Conservation (phyloP, 2,797 vertebrate species). For the Hemibagrus guttatus region DNA sequence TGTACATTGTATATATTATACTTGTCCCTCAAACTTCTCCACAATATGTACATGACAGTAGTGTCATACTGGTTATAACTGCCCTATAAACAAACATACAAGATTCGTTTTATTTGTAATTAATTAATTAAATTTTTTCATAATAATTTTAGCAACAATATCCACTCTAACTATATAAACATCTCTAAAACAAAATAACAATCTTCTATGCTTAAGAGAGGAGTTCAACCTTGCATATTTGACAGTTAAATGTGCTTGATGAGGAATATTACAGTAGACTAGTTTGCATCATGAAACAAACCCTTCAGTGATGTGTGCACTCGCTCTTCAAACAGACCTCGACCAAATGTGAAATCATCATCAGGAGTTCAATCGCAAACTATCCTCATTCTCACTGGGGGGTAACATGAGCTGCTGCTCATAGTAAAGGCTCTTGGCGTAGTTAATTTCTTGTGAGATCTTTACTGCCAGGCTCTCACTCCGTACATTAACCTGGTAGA, state of each 20-base stretch:
- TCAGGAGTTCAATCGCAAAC: slow-evolving; percentile 86
- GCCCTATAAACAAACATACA: slow-evolving; percentile 67
- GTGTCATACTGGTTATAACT: slow-evolving; percentile 57
- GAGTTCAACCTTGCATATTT: slow-evolving; percentile 61
- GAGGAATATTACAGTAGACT: slow-evolving; percentile 43
- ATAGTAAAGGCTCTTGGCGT: slow-evolving; percentile 98
- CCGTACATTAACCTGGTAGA: slow-evolving; percentile 89
- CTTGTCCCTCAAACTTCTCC: slow-evolving; percentile 48
- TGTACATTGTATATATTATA: slow-evolving; percentile 65
- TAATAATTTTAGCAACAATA: slow-evolving; percentile 45
- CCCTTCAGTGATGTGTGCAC: slow-evolving; percentile 27
- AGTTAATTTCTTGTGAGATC: slow-evolving; percentile 97
- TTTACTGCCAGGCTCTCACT: slow-evolving; percentile 89
- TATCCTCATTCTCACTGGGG: slow-evolving; percentile 83
- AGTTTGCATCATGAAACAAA: slow-evolving; percentile 34
- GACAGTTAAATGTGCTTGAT: slow-evolving; percentile 61
- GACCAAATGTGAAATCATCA: slow-evolving; percentile 16
- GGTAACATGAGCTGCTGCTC: slow-evolving; percentile 97
- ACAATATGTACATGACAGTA: slow-evolving; percentile 63
- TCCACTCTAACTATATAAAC: slow-evolving; percentile 68
- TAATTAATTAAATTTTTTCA: not conserved
- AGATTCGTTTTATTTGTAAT: slow-evolving; percentile 37
- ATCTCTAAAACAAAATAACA: slow-evolving; percentile 70
- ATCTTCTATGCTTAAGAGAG: slow-evolving; percentile 48
- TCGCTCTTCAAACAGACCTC: slow-evolving; percentile 19